Evolutionary conservation across 2,113 vertebrate species (phyloP).

Genomic region (Melanerpes aurifrons): DNA sequence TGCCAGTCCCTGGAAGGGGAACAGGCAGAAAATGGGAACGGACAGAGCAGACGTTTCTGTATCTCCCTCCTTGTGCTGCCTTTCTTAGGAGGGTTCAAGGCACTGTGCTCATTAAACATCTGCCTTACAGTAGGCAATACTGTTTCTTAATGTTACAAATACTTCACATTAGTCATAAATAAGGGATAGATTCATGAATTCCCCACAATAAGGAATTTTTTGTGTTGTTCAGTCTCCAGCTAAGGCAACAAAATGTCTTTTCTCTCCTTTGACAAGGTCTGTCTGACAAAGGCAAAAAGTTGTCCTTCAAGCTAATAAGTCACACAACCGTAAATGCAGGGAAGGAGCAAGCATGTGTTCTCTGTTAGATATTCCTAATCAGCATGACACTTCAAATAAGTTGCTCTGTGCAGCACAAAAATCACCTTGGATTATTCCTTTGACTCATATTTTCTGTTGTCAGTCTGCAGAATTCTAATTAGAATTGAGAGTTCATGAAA

Average conservation of each 20-base stretch:
- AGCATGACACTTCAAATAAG: conserved; percentile 61
- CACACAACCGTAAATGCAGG: not conserved
- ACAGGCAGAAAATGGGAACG: not conserved
- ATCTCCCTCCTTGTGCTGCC: not conserved
- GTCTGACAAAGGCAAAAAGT: not conserved
- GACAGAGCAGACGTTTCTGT: not conserved
- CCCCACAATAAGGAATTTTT: not conserved
- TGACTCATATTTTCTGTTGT: conserved; percentile 56
- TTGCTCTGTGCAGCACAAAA: conserved; percentile 60
- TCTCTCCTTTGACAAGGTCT: conserved; percentile 8
- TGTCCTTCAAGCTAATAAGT: conserved; percentile 34
- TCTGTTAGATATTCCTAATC: conserved; percentile 43
- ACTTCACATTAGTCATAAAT: not conserved
- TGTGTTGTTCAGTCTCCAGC: not conserved
- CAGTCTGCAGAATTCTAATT: conserved; percentile 72
- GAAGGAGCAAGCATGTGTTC: not conserved
- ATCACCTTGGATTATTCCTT: conserved; percentile 71
- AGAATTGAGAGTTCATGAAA: conserved; percentile 50
- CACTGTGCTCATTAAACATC: not conserved
- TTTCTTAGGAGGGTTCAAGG: not conserved
- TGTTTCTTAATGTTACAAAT: conserved; percentile 8
- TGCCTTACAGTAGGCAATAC: not conserved
- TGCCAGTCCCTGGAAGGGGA: not conserved
- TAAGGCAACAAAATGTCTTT: not conserved
- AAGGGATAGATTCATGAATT: not conserved